phyloP scores from a whole-genome alignment of 2,888 invertebrate species.

The Melolontha melolontha region DNA sequence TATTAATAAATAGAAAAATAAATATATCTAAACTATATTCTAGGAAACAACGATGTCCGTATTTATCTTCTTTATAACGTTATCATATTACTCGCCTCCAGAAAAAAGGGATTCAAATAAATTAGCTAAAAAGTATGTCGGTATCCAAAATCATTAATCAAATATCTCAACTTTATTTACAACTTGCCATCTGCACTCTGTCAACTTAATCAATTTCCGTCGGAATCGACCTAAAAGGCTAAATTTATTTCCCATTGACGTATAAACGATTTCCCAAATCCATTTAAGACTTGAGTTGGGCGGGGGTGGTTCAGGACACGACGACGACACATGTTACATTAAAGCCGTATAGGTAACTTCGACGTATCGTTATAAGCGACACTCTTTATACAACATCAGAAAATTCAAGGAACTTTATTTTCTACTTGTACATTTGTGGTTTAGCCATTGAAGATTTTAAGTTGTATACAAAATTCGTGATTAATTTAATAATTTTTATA shows the following conservation, averaged over 20 bases:
- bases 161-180: constrained; percentile 29
- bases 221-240: constrained; percentile 16
- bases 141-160: constrained; percentile 16
- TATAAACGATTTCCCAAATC: constrained; percentile 19
- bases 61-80: no score
- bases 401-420: no score
- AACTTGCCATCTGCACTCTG: constrained; percentile 25
- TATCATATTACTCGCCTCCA: no score
- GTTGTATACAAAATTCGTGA: no score
- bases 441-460: no score
- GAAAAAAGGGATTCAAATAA: constrained; percentile 10
- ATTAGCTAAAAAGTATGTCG: constrained; percentile 13
- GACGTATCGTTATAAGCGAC: no score
- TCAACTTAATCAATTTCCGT: constrained; percentile 28
- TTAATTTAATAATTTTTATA: no score
- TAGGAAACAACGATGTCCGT: no score
- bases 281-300: constrained; percentile 4
- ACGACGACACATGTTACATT: constrained; percentile 22
- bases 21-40: no score
- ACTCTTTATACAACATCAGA: no score
- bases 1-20: no score
- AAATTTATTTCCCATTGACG: constrained; percentile 26
- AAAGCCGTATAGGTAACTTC: constrained; percentile 4
- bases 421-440: no score
- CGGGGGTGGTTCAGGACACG: background rate